A percentile compares a stretch with the other conserved stretches of the same genome.
These are phyloP conservation scores for Natator depressus DNA, from an alignment of 2,113 vertebrate genomes.

Conservation along the genomic window DNA sequence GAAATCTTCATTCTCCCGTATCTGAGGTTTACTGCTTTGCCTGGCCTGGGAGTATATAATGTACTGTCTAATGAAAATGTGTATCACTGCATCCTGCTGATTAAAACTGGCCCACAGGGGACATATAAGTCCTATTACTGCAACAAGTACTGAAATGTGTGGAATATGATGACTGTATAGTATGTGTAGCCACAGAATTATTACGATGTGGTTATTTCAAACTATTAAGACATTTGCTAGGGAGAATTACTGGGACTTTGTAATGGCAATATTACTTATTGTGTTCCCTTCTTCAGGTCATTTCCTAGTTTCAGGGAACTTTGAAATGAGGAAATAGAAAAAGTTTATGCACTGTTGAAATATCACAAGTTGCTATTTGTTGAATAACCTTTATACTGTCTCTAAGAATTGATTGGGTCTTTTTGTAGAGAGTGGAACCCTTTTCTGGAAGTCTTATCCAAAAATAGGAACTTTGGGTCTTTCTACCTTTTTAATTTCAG, in stretches of 20 bases:
- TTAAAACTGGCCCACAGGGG: neutral
- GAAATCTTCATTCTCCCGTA: neutral
- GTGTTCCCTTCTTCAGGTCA: neutral
- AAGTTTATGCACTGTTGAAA: neutral
- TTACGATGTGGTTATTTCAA: neutral
- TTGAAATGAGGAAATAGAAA: neutral
- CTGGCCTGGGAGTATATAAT: neutral
- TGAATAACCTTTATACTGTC: neutral
- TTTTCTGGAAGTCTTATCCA: neutral
- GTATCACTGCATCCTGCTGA: neutral
- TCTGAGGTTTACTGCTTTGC: no score
- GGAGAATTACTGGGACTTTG: neutral
- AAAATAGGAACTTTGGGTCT: neutral
- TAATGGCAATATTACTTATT: neutral
- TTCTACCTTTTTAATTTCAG: neutral
- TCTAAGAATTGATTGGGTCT: neutral
- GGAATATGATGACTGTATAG: neutral
- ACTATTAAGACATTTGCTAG: neutral
- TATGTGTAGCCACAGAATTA: neutral
- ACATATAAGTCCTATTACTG: neutral
- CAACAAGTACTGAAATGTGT: neutral
- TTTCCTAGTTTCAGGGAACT: neutral
- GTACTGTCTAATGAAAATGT: neutral
- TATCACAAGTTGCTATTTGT: neutral
- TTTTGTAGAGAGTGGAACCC: neutral